Conservation (phyloP, 2,113 vertebrate genomes). For the Corythornis madagascariensis region DNA sequence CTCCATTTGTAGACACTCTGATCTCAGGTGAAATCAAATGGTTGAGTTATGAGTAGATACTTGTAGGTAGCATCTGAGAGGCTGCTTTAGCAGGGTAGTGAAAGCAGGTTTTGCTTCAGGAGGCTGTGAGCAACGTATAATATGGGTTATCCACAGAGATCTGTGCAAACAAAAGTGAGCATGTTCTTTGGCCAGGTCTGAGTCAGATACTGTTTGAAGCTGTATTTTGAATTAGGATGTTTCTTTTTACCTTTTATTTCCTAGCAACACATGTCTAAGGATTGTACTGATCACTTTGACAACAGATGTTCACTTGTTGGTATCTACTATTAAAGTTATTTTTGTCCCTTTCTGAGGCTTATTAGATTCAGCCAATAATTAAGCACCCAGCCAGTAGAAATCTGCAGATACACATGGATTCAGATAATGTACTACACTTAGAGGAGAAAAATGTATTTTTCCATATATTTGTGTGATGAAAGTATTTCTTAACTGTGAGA, state of each 20-base stretch:
- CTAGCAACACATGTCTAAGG: neutral
- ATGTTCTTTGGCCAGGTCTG: neutral
- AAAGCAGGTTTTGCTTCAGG: neutral
- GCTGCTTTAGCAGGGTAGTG: neutral
- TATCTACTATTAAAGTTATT: constrained; percentile 10
- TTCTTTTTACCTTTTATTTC: constrained; percentile 32
- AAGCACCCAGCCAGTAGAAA: neutral
- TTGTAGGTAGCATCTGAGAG: neutral
- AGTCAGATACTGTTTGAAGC: constrained; percentile 24
- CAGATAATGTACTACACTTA: neutral
- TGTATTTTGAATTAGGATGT: neutral
- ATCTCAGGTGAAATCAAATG: neutral
- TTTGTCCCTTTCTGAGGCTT: neutral
- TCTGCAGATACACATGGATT: neutral
- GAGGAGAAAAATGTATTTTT: neutral
- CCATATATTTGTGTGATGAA: neutral
- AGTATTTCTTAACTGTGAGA: neutral
- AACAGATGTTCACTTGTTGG: neutral
- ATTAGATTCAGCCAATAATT: neutral
- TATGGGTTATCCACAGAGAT: neutral
- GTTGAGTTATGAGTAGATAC: neutral
- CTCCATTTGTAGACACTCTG: neutral
- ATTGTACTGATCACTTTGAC: neutral
- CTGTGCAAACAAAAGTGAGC: neutral
- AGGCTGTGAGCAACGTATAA: neutral